Evolutionary conservation across 2,113 vertebrate species (phyloP).

Genomic region (Callospermophilus lateralis): DNA sequence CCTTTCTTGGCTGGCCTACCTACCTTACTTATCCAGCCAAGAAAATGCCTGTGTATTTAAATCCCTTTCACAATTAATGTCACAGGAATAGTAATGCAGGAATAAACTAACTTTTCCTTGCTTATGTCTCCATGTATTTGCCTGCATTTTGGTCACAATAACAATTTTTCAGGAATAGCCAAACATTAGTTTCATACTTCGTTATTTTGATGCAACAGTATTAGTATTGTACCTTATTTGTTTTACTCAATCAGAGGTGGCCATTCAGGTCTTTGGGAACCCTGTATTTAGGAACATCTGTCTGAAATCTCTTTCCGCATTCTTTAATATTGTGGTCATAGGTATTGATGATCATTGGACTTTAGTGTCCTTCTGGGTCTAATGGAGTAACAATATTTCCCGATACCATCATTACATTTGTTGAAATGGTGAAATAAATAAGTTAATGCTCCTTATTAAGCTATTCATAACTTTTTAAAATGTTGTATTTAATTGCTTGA

Average conservation of each 20-base stretch:
- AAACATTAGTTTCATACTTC: not conserved
- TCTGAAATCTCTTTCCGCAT: not conserved
- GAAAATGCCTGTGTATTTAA: not conserved
- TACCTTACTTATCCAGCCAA: not conserved
- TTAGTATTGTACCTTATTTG: not conserved
- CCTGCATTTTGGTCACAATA: not conserved
- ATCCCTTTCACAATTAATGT: not conserved
- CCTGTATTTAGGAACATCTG: not conserved
- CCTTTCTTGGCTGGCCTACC: not conserved
- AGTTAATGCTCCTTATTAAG: slow-evolving; percentile 1
- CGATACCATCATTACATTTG: not conserved
- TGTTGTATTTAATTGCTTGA: not conserved
- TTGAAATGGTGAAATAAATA: slow-evolving; percentile 7
- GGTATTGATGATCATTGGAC: not conserved
- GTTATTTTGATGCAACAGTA: not conserved
- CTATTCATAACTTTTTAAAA: not conserved
- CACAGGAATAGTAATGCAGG: not conserved
- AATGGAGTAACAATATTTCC: not conserved
- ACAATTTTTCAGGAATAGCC: not conserved
- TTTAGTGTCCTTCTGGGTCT: not conserved
- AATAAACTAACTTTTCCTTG: not conserved
- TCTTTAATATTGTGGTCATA: not conserved
- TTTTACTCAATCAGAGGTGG: not conserved
- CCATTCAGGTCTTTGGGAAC: not conserved
- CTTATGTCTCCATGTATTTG: not conserved